A percentile compares a stretch with the other conserved stretches of the same genome.
These are phyloP conservation scores for Tetramorium bicarinatum DNA, from an alignment of 2,888 invertebrate genomes.

Conservation along the genomic window DNA sequence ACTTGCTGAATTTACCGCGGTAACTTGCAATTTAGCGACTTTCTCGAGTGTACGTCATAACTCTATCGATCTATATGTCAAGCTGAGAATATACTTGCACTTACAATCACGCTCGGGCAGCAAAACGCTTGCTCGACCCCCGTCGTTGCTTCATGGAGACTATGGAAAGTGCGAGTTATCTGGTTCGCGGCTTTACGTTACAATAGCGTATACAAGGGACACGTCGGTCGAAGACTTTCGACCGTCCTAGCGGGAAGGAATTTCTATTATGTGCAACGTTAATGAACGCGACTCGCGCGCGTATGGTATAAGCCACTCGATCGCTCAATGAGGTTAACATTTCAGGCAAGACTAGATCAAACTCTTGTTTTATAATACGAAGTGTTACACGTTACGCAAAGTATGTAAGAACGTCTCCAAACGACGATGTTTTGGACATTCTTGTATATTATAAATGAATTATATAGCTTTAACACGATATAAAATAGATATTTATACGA, in stretches of 20 bases:
- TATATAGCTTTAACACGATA: neutral
- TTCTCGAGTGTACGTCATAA: conserved; percentile 64
- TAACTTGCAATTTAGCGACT: conserved; percentile 56
- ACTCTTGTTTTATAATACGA: neutral
- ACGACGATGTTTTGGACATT: neutral
- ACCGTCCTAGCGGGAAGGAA: conserved; percentile 31
- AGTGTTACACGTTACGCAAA: neutral
- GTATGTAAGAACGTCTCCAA: neutral
- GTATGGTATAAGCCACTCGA: conserved; percentile 1
- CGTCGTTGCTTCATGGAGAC: conserved; percentile 49
- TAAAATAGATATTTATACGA: neutral
- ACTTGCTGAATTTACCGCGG: conserved; percentile 34
- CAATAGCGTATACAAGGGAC: conserved; percentile 9
- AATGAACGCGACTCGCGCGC: neutral
- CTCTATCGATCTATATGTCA: conserved; percentile 63
- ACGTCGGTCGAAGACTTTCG: conserved; percentile 35
- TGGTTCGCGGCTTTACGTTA: conserved; percentile 8
- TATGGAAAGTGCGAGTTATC: conserved; percentile 40
- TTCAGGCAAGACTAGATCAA: neutral
- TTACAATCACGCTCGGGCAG: conserved; percentile 57
- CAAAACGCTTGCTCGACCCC: conserved; percentile 31
- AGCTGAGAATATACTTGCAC: conserved; percentile 43
- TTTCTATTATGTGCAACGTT: conserved; percentile 38
- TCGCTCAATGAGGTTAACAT: conserved; percentile 10
- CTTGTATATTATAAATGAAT: neutral